Percentiles rank a stretch among this genome's conserved stretches.
Conservation (phyloP, 2,888 invertebrate species). For the Pachymerium ferrugineum region DNA sequence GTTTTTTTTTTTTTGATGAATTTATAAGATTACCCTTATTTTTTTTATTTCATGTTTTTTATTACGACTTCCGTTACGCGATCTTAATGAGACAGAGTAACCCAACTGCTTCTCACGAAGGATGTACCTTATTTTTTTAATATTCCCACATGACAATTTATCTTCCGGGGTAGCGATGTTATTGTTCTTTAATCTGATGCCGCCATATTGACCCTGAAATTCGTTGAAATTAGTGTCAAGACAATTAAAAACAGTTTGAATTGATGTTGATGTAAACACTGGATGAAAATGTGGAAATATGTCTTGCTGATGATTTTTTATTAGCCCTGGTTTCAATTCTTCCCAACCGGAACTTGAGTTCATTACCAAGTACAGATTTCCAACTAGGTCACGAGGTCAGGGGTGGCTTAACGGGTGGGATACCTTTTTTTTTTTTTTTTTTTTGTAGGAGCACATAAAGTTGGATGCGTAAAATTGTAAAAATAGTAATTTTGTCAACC, state of each 20-base stretch:
- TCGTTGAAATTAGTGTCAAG: neutral
- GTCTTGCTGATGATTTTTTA: neutral
- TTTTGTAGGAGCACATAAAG: neutral
- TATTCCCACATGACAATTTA: neutral
- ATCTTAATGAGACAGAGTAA: no score
- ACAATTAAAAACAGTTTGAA: neutral
- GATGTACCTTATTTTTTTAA: no score
- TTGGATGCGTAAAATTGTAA: no score
- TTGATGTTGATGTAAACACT: neutral
- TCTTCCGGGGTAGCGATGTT: neutral
- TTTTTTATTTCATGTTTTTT: no score
- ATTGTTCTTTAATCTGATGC: neutral
- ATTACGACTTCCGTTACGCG: no score
- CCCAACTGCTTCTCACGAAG: no score
- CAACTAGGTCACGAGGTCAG: constrained; percentile 2
- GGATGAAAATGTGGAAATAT: neutral
- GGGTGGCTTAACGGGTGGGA: neutral
- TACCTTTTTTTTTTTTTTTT: neutral
- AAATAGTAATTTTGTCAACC: neutral
- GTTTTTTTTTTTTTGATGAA: no score
- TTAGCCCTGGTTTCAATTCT: neutral
- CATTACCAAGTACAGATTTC: neutral
- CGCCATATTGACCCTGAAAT: neutral
- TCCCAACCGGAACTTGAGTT: constrained; percentile 10
- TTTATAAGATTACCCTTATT: no score